phyloP scores from a whole-genome alignment of 2,888 invertebrate genomes.

The Micropterix aruncella region DNA sequence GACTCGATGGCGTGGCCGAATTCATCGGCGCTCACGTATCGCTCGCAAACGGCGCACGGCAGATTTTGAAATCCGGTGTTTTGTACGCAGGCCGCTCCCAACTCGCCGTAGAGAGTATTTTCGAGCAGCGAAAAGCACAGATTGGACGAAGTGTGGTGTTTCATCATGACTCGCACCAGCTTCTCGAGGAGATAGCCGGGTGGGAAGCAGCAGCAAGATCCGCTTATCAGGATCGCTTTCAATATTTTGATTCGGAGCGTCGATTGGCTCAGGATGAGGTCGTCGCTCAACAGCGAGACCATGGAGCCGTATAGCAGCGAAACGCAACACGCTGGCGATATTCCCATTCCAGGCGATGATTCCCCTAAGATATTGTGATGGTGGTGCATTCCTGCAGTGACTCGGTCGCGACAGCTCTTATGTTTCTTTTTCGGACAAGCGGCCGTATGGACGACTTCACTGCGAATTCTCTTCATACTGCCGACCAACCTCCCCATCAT shows the following conservation, averaged over 20 bases:
- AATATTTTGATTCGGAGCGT: slow-evolving; percentile 32
- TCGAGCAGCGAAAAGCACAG: slow-evolving; percentile 39
- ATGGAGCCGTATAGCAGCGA: slow-evolving; percentile 40
- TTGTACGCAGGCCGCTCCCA: slow-evolving; percentile 32
- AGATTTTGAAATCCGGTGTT: slow-evolving; percentile 25
- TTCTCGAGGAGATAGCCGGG: slow-evolving; percentile 34
- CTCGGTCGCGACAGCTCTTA: slow-evolving; percentile 30
- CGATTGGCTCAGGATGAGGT: slow-evolving; percentile 22
- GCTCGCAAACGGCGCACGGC: slow-evolving; percentile 31
- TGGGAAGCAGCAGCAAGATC: slow-evolving; percentile 50
- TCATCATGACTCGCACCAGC: slow-evolving; percentile 32
- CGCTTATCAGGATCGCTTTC: slow-evolving; percentile 38
- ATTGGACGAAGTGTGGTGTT: slow-evolving; percentile 24
- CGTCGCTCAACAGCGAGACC: slow-evolving; percentile 30
- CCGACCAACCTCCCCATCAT: slow-evolving; percentile 39
- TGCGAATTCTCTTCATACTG: slow-evolving; percentile 40
- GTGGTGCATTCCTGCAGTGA: slow-evolving; percentile 37
- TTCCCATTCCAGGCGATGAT: slow-evolving; percentile 22
- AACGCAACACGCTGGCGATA: slow-evolving; percentile 37
- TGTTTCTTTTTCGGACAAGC: slow-evolving; percentile 37
- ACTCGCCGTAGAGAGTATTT: slow-evolving; percentile 41
- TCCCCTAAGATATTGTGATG: slow-evolving; percentile 43
- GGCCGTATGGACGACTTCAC: slow-evolving; percentile 39
- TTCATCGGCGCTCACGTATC: slow-evolving; percentile 7
- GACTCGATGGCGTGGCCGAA: slow-evolving; percentile 16